Base-by-base conservation (phyloP, 2,888 invertebrate genomes). In the Fragum fragum region DNA sequence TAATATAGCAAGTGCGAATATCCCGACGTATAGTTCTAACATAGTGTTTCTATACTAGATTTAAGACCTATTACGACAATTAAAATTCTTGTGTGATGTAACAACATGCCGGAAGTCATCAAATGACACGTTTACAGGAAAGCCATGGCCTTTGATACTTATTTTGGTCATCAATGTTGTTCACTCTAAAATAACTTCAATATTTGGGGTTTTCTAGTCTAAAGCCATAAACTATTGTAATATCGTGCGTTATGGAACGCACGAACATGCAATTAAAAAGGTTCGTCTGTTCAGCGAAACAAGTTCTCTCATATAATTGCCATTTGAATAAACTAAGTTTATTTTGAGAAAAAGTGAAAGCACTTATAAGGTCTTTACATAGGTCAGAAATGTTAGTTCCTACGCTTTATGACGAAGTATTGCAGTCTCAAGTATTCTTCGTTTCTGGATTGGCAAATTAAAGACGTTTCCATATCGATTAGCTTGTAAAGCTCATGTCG, bases 101-200 rank as follows among this genome's bases (percentile, higher is more conserved):
- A 61, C 32, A 26, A 29, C 61, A 61, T 61, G 32, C 61, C 61
- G 61, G 61, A 61, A 61, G 29, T 32, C 18, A 3, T 32, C n/a
- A 32, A 2, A 32, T 32, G 63, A 36, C 63, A 63, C 9, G 16
- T 23, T 11, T 6, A 57, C 26, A 57, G 23, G 23, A n/a, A 57
- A 23, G 16, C 9, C 16, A 9, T 26, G 9, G 26, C 57, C 53
- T 57, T 57, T 57, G 57, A 57, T 57, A 57, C 57, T 23, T 14
- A 14, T 3, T 5, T 47, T 47, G 47, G 47, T 14, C 26, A 28
- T 7, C 26, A 18, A 11, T 57, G 57, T 57, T 57, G 57, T 57
- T 57, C 57, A 36, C 32, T 36, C 16, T 28, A 14, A 57, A 26
- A 26, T 36, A 63, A 16, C n/a, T 11, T 63, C 29, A 36, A 16